phyloP scores from a whole-genome alignment of 2,888 invertebrate genomes.

The Sinelater perroti region DNA sequence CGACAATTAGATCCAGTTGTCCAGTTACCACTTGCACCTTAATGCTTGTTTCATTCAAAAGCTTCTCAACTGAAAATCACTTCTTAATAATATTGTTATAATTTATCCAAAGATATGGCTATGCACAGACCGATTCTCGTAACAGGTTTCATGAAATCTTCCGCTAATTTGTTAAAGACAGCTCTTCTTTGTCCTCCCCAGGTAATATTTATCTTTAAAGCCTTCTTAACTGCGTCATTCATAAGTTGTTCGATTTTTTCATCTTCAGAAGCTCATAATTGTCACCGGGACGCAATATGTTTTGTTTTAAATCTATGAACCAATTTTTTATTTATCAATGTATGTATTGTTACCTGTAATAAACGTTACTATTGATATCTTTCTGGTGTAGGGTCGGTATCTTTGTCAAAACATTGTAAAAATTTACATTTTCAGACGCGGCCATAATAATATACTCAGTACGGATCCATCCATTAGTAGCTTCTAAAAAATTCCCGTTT shows the following conservation, averaged over 20 bases:
- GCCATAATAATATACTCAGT: constrained; percentile 71
- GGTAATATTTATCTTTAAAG: constrained; percentile 71
- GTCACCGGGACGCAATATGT: too few relatives aligned
- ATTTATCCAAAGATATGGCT: background rate
- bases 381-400: background rate
- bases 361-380: background rate
- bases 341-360: background rate
- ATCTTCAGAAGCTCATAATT: constrained; percentile 33
- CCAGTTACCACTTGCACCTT: constrained; percentile 77
- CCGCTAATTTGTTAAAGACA: constrained; percentile 69
- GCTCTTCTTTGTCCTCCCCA: constrained; percentile 71
- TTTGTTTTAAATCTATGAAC: too few relatives aligned
- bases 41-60: constrained; percentile 73
- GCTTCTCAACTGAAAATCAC: constrained; percentile 67
- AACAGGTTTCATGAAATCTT: constrained; percentile 84
- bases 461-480: constrained; percentile 63
- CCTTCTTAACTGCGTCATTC: constrained; percentile 73
- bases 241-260: constrained; percentile 67
- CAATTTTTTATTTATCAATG: too few relatives aligned
- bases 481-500: constrained; percentile 46
- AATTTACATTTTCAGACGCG: constrained; percentile 76
- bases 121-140: constrained; percentile 59
- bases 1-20: constrained; percentile 85
- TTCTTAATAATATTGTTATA: background rate
- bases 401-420: constrained; percentile 79